Evolutionary conservation across 2,113 vertebrate genomes (phyloP), one percentile per base, ranked within the genome.

Genomic region (Tragelaphus imberbis): DNA sequence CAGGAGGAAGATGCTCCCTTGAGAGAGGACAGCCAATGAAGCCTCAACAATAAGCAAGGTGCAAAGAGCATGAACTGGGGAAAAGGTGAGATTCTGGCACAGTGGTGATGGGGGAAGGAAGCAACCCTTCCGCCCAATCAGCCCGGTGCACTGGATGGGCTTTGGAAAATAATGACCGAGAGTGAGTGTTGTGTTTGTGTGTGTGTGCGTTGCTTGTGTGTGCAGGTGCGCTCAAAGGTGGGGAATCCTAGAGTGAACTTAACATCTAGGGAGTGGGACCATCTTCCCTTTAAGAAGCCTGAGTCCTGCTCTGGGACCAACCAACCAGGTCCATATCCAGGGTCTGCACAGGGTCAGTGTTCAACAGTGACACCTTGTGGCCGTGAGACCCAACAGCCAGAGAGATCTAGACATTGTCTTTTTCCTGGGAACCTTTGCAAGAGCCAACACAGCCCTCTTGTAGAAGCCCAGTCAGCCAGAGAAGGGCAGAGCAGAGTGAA

Each of bases 291-390:
- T 55, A 59, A 33, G 68, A 61, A 28, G 19, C 51, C 56, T 71
- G 51, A 7, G 25, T 25, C 27, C 56, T 11, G 51, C 51, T 16
- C 51, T 25, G 33, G 16, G 30, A 55, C 80, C 33, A 82, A 36
- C 6, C 19, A 7, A 23, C 10, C 17, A 53, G 80, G 30, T 17
- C 19, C 3, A 49, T 49, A 13, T 55, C 49, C 4, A 21, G 75
- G 30, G 36, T 30, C n/a, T 25, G 6, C 1, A 0, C n/a, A 6
- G 33, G 13, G n/a, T 59, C 61, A 0, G 16, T 58, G 44, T 49
- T 94, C 55, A 40, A 49, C 8, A 59, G 91, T 0, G 49, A 75
- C 49, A 30, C 49, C 40, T 11, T 0, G 49, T 59, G 88, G 79
- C n/a, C 1, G 8, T 5, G 27, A 53, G 55, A 1, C 61, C 40